Evolutionary conservation across 2,113 vertebrate species (phyloP).

Genomic region (Cyrtonyx montezumae): DNA sequence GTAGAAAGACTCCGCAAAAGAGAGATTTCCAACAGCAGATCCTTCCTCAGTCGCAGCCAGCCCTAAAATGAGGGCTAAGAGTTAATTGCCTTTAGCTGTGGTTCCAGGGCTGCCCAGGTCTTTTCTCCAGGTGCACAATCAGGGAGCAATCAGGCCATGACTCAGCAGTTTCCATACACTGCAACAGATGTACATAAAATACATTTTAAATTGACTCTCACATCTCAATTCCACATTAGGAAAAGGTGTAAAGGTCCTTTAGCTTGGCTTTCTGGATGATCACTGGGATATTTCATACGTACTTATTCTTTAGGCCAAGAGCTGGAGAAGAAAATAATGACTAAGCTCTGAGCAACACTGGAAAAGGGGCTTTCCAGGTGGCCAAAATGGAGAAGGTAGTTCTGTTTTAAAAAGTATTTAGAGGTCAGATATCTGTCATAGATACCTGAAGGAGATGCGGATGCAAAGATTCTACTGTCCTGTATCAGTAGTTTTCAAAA

Average conservation of each 20-base stretch:
- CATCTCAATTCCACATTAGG: neutral
- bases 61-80: no score
- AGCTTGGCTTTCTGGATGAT: neutral
- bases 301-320: neutral
- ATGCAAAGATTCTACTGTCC: neutral
- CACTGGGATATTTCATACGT: neutral
- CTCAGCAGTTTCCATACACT: neutral
- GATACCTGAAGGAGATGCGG: neutral
- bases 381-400: neutral
- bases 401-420: neutral
- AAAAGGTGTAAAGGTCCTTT: neutral
- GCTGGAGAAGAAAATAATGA: neutral
- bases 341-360: neutral
- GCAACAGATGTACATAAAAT: no score
- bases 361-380: neutral
- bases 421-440: neutral
- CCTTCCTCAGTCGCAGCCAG: no score
- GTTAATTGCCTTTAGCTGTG: no score
- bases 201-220: no score
- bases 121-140: no score
- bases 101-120: no score
- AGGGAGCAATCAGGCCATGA: no score
- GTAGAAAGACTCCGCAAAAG: no score
- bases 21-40: no score
- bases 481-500: neutral